Percentiles rank a stretch among this genome's conserved stretches.
These are phyloP conservation scores for Lacerta bilineata DNA, from an alignment of 2,797 vertebrate genomes.

Conservation along the genomic window DNA sequence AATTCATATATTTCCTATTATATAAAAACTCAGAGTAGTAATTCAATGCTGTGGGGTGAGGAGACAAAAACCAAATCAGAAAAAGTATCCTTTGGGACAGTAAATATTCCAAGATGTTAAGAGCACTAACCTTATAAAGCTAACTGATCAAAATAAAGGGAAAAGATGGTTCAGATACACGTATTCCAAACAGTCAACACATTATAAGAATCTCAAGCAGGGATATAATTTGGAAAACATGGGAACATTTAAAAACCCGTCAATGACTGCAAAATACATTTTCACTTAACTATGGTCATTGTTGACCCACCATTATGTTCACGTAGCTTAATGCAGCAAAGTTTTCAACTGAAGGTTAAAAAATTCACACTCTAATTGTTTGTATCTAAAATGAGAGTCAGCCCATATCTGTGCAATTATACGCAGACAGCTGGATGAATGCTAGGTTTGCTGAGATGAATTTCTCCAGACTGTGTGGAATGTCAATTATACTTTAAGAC, in stretches of 20 bases:
- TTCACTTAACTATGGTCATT: not conserved
- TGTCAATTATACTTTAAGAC: not conserved
- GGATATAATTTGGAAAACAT: not conserved
- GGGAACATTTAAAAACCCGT: not conserved
- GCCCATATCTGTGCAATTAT: conserved; percentile 17
- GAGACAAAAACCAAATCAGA: not conserved
- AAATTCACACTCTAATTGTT: not conserved
- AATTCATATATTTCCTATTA: conserved; percentile 10
- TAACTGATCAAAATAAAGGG: not conserved
- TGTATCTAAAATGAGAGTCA: not conserved
- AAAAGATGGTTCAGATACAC: not conserved
- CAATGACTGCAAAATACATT: not conserved
- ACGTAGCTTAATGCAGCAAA: not conserved
- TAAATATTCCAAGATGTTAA: not conserved
- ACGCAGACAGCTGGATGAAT: not conserved
- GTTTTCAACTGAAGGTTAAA: conserved; percentile 21
- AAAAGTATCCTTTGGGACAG: not conserved
- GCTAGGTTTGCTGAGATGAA: conserved; percentile 10
- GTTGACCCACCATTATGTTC: not conserved
- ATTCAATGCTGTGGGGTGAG: not conserved
- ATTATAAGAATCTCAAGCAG: not conserved
- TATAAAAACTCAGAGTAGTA: conserved; percentile 33
- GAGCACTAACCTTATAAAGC: not conserved
- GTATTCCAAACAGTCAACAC: not conserved
- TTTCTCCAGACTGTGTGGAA: not conserved